phyloP scores from a whole-genome alignment of 2,888 invertebrate species.

The Apamea epomidion region DNA sequence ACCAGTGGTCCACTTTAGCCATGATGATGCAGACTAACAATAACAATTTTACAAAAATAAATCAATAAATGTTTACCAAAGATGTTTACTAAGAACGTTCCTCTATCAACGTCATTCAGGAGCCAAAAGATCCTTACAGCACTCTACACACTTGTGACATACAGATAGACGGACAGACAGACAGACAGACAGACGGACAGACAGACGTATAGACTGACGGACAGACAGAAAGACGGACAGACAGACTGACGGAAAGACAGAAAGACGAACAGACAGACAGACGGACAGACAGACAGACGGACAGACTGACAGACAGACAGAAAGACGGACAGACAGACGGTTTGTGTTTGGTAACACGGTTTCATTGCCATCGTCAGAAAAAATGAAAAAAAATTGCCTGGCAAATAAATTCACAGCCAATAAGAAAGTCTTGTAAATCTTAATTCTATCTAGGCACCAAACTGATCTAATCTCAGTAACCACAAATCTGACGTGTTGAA shows the following conservation, averaged over 20 bases:
- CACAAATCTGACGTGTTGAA: slow-evolving; percentile 4
- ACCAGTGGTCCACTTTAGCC: no score
- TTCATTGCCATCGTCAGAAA: neutral
- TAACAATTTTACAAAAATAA: no score
- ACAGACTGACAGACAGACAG: neutral
- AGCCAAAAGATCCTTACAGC: no score
- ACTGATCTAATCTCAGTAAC: neutral
- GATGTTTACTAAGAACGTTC: no score
- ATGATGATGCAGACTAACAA: no score
- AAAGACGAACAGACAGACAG: no score
- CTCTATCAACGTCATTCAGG: no score
- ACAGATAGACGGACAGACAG: neutral
- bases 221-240: neutral
- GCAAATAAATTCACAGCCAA: neutral
- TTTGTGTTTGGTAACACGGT: neutral
- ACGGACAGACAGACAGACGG: neutral
- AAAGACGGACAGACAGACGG: neutral
- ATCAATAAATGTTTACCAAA: no score
- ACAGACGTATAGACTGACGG: no score
- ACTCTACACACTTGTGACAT: neutral
- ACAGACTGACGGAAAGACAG: no score
- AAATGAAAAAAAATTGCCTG: neutral
- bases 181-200: no score
- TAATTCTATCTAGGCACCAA: neutral
- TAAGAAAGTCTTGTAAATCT: no score